Conservation (phyloP, 2,797 vertebrate species). For the Heterohyrax brucei region DNA sequence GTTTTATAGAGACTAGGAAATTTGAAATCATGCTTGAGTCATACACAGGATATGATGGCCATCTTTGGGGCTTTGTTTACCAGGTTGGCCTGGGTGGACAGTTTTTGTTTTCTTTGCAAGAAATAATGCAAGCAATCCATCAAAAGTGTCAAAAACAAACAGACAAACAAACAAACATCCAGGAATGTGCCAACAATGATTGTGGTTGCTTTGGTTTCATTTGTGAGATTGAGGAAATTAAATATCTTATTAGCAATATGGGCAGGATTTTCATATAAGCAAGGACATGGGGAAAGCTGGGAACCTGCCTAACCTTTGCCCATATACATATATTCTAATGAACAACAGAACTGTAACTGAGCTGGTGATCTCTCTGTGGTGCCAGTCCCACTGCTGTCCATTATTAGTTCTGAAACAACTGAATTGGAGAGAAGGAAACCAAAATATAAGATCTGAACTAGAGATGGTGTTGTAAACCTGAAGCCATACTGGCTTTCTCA, state of each 20-base stretch:
- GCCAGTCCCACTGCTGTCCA: background rate
- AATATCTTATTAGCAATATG: slow-evolving; percentile 69
- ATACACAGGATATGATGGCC: slow-evolving; percentile 60
- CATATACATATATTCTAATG: background rate
- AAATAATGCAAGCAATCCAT: slow-evolving; percentile 81
- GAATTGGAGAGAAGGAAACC: background rate
- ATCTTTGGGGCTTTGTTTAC: slow-evolving; percentile 64
- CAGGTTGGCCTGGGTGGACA: slow-evolving; percentile 41
- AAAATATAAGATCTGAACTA: background rate
- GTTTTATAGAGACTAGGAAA: slow-evolving; percentile 17
- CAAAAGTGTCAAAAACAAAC: slow-evolving; percentile 86
- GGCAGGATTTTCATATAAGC: slow-evolving; percentile 71
- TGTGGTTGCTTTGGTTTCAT: slow-evolving; percentile 82
- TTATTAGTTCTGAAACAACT: background rate
- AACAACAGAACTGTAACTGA: background rate
- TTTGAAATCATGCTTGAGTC: background rate
- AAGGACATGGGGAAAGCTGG: background rate
- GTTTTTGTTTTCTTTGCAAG: slow-evolving; percentile 72
- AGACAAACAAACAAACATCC: too few species aligned
- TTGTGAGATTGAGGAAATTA: slow-evolving; percentile 82
- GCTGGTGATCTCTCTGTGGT: too few species aligned
- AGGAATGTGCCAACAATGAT: slow-evolving; percentile 88
- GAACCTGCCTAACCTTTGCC: background rate
- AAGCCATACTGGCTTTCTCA: background rate
- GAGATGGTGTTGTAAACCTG: background rate